These are phyloP conservation scores for Mystacornis crossleyi DNA, from an alignment of 2,113 vertebrate species.

Conservation along the genomic window DNA sequence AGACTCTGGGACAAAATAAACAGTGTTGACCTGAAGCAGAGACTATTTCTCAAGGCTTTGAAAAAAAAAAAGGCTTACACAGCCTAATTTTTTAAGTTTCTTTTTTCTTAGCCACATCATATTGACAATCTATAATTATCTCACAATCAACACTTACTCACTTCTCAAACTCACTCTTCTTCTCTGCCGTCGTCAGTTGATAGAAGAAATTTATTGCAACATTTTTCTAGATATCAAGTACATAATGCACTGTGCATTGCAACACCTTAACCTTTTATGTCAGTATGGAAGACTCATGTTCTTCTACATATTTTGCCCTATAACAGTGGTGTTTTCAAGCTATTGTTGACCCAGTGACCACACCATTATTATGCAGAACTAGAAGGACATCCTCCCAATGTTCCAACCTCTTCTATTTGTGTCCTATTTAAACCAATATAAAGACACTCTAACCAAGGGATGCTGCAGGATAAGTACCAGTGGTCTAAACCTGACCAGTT, in stretches of 20 bases:
- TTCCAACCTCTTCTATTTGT: not conserved
- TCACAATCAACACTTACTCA: not conserved
- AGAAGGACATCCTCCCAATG: not conserved
- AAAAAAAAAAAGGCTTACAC: not conserved
- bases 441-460: not conserved
- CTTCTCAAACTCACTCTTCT: not conserved
- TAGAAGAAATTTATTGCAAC: not conserved
- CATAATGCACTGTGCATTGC: not conserved
- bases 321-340: not conserved
- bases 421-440: not conserved
- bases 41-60: not conserved
- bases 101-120: not conserved
- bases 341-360: not conserved
- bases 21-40: not conserved
- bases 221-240: not conserved
- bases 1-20: not conserved
- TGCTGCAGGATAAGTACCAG: not conserved
- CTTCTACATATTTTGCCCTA: not conserved
- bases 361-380: not conserved
- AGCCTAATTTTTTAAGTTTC: not conserved
- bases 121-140: not conserved
- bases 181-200: not conserved
- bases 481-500: not conserved
- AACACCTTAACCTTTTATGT: not conserved
- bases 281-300: not conserved